phyloP scores from a whole-genome alignment of 1,140 invertebrate species.

The Drosophila aff. region DNA sequence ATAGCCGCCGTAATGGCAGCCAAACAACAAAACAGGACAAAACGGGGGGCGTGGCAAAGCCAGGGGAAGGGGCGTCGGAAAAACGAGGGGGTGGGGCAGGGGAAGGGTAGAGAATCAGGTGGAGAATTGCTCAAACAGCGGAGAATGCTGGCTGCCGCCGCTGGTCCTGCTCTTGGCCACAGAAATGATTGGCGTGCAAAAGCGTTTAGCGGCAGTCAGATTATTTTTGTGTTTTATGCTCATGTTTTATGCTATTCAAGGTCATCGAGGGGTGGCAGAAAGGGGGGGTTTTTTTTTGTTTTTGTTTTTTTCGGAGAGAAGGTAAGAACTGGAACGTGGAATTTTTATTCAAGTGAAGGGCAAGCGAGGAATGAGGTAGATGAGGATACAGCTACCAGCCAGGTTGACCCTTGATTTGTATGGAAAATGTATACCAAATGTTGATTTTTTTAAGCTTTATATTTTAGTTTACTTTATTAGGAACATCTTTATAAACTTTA shows the following conservation, averaged over 20 bases:
- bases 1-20: slow-evolving; percentile 23
- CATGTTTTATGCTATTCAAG: slow-evolving; percentile 32
- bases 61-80: too few relatives aligned
- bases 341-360: neutral
- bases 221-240: slow-evolving; percentile 41
- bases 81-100: too few relatives aligned
- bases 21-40: slow-evolving; percentile 29
- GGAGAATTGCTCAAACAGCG: slow-evolving; percentile 1
- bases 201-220: slow-evolving; percentile 51
- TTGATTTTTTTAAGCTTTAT: neutral
- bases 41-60: slow-evolving; percentile 22
- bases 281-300: neutral
- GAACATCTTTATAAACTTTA: too few relatives aligned
- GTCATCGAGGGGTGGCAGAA: neutral
- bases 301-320: too few relatives aligned
- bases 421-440: neutral
- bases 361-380: neutral
- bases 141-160: neutral
- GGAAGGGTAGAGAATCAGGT: neutral
- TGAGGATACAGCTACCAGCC: neutral
- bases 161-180: slow-evolving; percentile 10
- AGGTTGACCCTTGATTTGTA: neutral
- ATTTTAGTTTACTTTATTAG: neutral
- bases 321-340: neutral
- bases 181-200: slow-evolving; percentile 50